These are phyloP conservation scores for Hippocampus guttulatus DNA, from an alignment of 2,113 vertebrate species.

Conservation along the genomic window DNA sequence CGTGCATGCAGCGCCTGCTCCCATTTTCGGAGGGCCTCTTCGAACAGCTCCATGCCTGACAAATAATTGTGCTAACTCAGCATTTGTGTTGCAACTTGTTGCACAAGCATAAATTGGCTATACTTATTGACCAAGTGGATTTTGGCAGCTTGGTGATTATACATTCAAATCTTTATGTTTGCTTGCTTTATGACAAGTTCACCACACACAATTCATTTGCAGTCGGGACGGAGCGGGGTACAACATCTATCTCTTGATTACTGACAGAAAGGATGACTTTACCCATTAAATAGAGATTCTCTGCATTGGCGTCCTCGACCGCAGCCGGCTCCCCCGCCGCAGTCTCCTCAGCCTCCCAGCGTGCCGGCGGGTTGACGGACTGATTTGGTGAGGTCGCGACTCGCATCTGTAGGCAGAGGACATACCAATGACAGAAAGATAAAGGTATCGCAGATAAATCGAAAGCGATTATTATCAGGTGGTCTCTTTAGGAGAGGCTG, in stretches of 20 bases:
- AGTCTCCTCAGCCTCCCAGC: constrained; percentile 79
- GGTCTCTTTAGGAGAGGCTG: too few species aligned
- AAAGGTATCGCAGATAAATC: background rate
- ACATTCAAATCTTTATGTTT: too few species aligned
- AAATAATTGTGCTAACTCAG: background rate
- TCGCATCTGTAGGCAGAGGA: constrained; percentile 45
- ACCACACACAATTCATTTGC: too few species aligned
- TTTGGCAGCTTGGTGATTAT: too few species aligned
- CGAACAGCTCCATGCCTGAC: constrained; percentile 94
- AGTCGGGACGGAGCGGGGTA: too few species aligned
- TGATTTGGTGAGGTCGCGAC: constrained; percentile 78
- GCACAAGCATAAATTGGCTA: too few species aligned
- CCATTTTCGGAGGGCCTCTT: constrained; percentile 95
- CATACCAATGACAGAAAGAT: background rate
- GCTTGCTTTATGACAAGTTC: too few species aligned
- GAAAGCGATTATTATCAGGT: too few species aligned
- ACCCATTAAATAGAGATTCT: constrained; percentile 94
- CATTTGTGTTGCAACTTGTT: too few species aligned
- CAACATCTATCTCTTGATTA: background rate
- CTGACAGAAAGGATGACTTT: background rate
- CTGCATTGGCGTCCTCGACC: constrained; percentile 81
- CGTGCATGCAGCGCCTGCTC: constrained; percentile 88
- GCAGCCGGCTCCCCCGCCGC: constrained; percentile 75
- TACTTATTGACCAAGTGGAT: too few species aligned
- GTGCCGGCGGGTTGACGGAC: constrained; percentile 64